These are phyloP conservation scores for Cyclina sinensis DNA, from an alignment of 1,140 invertebrate species.

Conservation along the genomic window DNA sequence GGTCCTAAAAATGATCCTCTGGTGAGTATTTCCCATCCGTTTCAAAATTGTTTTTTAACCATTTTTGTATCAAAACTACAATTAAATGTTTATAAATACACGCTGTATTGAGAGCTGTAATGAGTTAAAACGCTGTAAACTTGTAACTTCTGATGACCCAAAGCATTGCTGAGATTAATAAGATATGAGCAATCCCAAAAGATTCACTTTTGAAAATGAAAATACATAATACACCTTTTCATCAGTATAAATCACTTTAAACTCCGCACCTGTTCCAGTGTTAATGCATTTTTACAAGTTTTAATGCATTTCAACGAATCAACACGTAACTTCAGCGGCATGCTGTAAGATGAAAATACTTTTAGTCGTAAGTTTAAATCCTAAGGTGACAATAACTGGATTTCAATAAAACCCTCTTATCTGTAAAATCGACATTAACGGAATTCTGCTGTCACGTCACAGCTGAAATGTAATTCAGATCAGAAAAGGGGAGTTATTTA, in stretches of 20 bases:
- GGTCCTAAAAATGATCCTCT: background rate
- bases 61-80: background rate
- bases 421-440: too few species aligned
- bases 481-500: too few species aligned
- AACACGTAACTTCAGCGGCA: too few species aligned
- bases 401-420: too few species aligned
- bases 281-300: background rate
- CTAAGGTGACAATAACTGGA: too few species aligned
- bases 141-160: background rate
- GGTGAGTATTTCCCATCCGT: background rate
- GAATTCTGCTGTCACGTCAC: too few species aligned
- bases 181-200: background rate
- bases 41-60: background rate
- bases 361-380: too few species aligned
- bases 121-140: too few species aligned
- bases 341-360: too few species aligned
- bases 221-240: background rate
- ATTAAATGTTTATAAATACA: background rate
- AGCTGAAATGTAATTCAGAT: too few species aligned
- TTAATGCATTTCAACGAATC: background rate
- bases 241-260: conserved; percentile 3
- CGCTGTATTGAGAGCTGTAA: background rate
- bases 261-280: background rate
- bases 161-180: background rate
- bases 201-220: conserved; percentile 10